Base-by-base conservation (phyloP, 2,888 invertebrate species). In the Agriotes lineatus region DNA sequence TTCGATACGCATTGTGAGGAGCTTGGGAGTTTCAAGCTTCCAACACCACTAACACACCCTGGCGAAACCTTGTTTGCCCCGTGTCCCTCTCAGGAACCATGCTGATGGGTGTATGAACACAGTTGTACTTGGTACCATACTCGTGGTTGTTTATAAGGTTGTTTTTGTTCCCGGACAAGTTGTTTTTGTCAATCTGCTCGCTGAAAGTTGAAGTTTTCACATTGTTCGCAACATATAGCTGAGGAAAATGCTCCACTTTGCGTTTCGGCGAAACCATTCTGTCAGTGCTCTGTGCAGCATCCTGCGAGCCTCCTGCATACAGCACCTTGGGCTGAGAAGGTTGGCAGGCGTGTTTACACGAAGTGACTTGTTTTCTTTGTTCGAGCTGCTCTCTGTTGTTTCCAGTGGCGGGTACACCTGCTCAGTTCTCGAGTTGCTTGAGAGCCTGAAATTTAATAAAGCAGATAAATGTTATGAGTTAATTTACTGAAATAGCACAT, bases 1-100 rank as follows among this genome's bases (percentile, higher is more conserved):
- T 78, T 78, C 9, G 72, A 69, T 76, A 75, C 56, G 42, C 71
- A 59, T 65, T 75, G 75, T 10, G 77, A 78, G 18, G 76, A 76
- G 20, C 72, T 73, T 0, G 79, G 79, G 33, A 82, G 71, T 37
- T 78, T 77, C 14, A 82, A 69, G 67, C 80, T 81, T 14, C 80
- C 81, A 2, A 82, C 79, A 3, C 76, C 75, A 67, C 77, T 80
- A 16, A 79, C 74, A 65, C n/a, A n/a, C n/a, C n/a, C n/a, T n/a
- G n/a, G n/a, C n/a, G n/a, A n/a, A n/a, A 86, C 85, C 76, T 86
- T 85, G 76, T 87, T 82, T 2, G 83, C 10, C 82, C 85, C 63
- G 87, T 85, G 75, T 88, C 88, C 65, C 87, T 81, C 81, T 87
- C 87, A 10, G 87, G 86, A 19, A 87, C 86, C 86, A 87, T 86